A percentile compares a stretch with the other conserved stretches of the same genome.
Conservation (phyloP, 1,140 invertebrate species). For the Dendrolimus kikuchii region DNA sequence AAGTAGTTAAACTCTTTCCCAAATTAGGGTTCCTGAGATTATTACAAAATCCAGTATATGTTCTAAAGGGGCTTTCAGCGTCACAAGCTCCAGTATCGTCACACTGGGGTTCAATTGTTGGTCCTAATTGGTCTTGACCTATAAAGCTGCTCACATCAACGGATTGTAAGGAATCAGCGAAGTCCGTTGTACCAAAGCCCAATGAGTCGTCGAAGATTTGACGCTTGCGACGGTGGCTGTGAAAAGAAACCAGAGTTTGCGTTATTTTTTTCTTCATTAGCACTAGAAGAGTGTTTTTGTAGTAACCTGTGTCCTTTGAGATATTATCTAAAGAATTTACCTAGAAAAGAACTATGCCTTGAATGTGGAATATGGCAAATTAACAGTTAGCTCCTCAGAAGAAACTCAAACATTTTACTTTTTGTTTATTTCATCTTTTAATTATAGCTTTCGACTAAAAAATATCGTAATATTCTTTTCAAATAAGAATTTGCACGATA, state of each 20-base stretch:
- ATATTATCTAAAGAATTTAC: too few relatives aligned
- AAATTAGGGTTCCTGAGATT: constrained; percentile 89
- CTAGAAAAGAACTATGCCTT: too few relatives aligned
- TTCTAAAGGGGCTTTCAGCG: constrained; percentile 84
- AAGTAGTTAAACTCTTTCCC: constrained; percentile 89
- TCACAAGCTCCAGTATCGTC: constrained; percentile 84
- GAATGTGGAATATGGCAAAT: too few relatives aligned
- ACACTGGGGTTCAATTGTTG: constrained; percentile 72
- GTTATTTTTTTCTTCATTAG: neutral
- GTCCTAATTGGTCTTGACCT: constrained; percentile 61
- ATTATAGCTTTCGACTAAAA: too few relatives aligned
- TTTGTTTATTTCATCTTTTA: too few relatives aligned
- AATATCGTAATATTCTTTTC: too few relatives aligned
- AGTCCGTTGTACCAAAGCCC: constrained; percentile 79
- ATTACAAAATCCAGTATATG: constrained; percentile 91
- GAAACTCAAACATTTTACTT: too few relatives aligned
- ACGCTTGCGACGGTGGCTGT: constrained; percentile 75
- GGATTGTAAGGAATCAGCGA: constrained; percentile 81
- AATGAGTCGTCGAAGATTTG: constrained; percentile 82
- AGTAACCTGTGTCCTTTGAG: too few relatives aligned
- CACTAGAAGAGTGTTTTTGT: too few relatives aligned
- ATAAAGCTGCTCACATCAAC: constrained; percentile 80
- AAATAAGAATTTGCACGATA: too few relatives aligned
- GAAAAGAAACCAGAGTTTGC: neutral
- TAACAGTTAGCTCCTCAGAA: too few relatives aligned